Base-by-base conservation (phyloP, 2,113 vertebrate genomes). In the Eulacestoma nigropectus region DNA sequence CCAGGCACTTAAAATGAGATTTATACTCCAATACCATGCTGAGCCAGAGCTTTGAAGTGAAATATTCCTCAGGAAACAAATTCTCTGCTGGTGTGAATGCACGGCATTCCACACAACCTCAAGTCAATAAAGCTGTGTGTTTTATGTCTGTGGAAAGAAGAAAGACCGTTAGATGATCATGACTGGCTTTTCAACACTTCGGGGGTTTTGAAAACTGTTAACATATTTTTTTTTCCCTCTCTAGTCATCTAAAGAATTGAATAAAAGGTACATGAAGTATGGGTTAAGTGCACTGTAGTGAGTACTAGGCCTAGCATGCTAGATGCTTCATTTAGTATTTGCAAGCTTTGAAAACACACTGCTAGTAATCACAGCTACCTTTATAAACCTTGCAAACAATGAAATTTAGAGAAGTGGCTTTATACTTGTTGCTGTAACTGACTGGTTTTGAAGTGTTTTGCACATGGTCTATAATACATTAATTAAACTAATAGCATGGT, bases 231-330 rank as follows among this genome's bases (percentile, higher is more conserved):
- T 69, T 92, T 77, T 52, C 64, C 55, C 96, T 64, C 20, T 91
- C 74, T 93, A 98, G 98, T 98, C 97, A 14, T 98, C 98, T 88
- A 98, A 98, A 93, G 98, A 98, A 95, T 95, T 98, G 95, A 98
- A 98, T 97, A 97, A 98, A 97, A 98, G 98, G 98, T 98, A 98
- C 91, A 95, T 87, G 73, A 82, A 95, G 65, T 76, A 41, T 42
- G 84, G 26, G 22, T 67, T 96, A 59, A 80, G 67, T 77, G 64
- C 56, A 75, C 35, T 30, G 89, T 81, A 59, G 75, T 97, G 92
- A 89, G 6, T 77, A 82, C 68, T 77, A 84, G 88, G 63, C 87
- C 78, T 60, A 74, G 96, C 97, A 97, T 97, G 97, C 59, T 70
- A 89, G 39, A 65, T 95, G 93, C 30, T 96, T 93, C 82, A 46